These are phyloP conservation scores for Toxonevra muliebris DNA, from an alignment of 2,888 invertebrate species.

Conservation along the genomic window DNA sequence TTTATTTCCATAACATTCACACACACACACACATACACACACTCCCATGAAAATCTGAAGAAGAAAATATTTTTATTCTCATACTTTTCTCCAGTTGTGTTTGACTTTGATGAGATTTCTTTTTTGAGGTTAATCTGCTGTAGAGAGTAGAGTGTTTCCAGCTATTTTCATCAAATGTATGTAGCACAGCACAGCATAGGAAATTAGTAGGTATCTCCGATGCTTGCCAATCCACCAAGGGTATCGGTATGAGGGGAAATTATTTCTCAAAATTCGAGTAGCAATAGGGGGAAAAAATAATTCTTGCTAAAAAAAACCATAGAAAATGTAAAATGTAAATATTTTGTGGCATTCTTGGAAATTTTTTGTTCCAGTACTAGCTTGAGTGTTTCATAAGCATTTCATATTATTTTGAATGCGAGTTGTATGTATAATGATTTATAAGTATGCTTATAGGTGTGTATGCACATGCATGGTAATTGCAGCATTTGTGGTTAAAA, in stretches of 20 bases:
- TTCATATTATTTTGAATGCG: too few relatives aligned
- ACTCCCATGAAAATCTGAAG: neutral
- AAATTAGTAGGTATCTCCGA: neutral
- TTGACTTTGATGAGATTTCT: conserved; percentile 57
- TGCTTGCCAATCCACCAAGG: neutral
- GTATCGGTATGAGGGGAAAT: neutral
- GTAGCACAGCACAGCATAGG: neutral
- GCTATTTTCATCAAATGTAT: neutral
- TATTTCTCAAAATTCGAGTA: too few relatives aligned
- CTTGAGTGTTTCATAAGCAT: too few relatives aligned
- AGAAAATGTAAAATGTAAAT: too few relatives aligned
- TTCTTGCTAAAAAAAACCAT: conserved; percentile 8
- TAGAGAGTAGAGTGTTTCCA: conserved; percentile 46
- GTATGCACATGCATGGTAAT: too few relatives aligned
- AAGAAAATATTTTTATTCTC: neutral
- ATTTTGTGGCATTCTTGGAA: too few relatives aligned
- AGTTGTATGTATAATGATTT: too few relatives aligned
- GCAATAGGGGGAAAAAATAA: conserved; percentile 1
- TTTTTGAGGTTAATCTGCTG: conserved; percentile 57
- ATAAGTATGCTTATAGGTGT: too few relatives aligned
- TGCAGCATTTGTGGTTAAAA: too few relatives aligned
- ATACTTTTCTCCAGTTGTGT: conserved; percentile 42
- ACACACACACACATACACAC: neutral
- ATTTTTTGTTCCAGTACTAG: too few relatives aligned
- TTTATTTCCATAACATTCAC: conserved; percentile 7